Conservation (phyloP, 2,113 vertebrate species). For the Ornithorhynchus anatinus region DNA sequence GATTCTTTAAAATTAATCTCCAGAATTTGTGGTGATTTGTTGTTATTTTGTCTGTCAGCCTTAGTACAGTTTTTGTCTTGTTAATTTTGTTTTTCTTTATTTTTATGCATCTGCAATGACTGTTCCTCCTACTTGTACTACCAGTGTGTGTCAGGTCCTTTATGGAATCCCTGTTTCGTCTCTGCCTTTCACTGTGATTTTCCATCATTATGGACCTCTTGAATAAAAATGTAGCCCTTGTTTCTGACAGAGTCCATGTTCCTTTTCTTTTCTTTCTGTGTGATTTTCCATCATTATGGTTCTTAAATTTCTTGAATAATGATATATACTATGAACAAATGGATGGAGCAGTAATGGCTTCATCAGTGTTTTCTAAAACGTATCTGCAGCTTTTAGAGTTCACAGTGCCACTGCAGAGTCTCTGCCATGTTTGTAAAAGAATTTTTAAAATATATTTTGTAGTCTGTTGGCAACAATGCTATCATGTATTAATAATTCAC, state of each 20-base stretch:
- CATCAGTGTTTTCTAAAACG: conserved; percentile 76
- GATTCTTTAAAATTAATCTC: conserved; percentile 75
- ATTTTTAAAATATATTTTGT: conserved; percentile 61
- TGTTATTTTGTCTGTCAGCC: conserved; percentile 61
- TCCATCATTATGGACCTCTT: conserved; percentile 81
- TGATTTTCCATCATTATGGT: conserved; percentile 82
- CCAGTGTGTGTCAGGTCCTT: conserved; percentile 66
- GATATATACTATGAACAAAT: conserved; percentile 79
- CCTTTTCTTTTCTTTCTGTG: conserved; percentile 78
- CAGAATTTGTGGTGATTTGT: conserved; percentile 68
- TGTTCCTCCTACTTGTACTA: conserved; percentile 66
- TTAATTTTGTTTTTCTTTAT: conserved; percentile 80
- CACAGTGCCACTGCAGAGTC: conserved; percentile 34
- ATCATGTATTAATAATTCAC: conserved; percentile 59
- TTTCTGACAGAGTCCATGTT: conserved; percentile 78
- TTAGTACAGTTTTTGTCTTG: conserved; percentile 64
- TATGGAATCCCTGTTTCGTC: conserved; percentile 73
- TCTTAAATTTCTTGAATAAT: conserved; percentile 85
- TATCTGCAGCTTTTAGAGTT: conserved; percentile 58
- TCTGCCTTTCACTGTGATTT: conserved; percentile 80
- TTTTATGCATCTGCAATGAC: conserved; percentile 68
- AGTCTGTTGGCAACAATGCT: conserved; percentile 32
- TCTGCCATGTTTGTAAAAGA: conserved; percentile 61
- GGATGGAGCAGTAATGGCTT: conserved; percentile 74
- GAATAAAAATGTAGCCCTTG: conserved; percentile 83